Evolutionary conservation across 2,113 vertebrate genomes (phyloP), one percentile per base, ranked within the genome.

Genomic region (Hydrochoerus hydrochaeris): DNA sequence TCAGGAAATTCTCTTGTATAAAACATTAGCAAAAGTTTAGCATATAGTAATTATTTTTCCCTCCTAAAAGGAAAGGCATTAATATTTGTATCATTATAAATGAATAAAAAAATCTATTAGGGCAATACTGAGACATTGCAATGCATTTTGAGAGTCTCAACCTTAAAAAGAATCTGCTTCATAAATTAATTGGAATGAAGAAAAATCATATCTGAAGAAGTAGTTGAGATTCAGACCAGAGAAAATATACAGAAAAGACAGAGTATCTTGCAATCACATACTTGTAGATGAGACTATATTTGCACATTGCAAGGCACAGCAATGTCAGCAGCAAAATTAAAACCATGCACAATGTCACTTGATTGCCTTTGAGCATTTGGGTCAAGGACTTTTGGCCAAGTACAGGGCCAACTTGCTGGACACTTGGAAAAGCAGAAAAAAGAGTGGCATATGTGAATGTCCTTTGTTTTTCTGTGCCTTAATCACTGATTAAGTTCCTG

Each of bases 361-460:
- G n/a, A 0, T 54, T 81, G 65, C 3, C 16, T 95, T 93, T 57
- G 32, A 26, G 16, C 4, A 73, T 22, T 7, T 87, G 20, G 4
- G 6, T 38, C 65, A 78, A 20, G 13, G 52, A 60, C 7, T n/a
- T 12, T 78, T 95, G 17, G 41, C 4, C 44, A 90, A 60, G 46
- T 17, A 10, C 2, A 90, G 0, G 52, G 4, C 2, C 11, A 14
- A 8, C 14, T 19, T 8, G 65, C 20, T 16, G 5, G 32, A 1
- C 24, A 13, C 83, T 81, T 85, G 73, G 13, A 35, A 88, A 81
- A 75, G 17, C 5, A 4, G 20, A 5, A n/a, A 8, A 22, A 20
- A 69, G 19, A 7, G 62, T 38, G 5, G 1, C 26, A 49, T 16
- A 49, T 75, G 20, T 67, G 9, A 13, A 75, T 80, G 16, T 22